phyloP scores from a whole-genome alignment of 1,140 invertebrate species.

The Nasonia giraulti region DNA sequence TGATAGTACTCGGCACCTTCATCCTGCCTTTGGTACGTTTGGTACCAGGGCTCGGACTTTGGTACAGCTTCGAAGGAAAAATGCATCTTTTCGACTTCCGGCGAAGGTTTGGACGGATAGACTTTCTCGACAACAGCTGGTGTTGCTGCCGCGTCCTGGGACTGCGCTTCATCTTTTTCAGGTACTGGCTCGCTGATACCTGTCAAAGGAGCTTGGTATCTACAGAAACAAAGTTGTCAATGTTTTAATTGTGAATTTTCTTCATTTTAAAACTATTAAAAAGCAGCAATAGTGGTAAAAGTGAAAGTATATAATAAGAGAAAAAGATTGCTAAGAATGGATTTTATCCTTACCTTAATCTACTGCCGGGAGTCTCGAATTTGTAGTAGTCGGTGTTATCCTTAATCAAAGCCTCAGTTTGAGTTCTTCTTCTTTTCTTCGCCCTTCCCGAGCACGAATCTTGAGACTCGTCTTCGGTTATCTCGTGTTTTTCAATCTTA shows the following conservation, averaged over 20 bases:
- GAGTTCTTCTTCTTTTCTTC: constrained; percentile 74
- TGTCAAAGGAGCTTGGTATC: constrained; percentile 66
- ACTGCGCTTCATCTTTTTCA: constrained; percentile 53
- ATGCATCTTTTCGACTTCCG: constrained; percentile 78
- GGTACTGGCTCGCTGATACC: constrained; percentile 59
- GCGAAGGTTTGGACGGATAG: constrained; percentile 74
- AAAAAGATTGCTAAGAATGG: neutral
- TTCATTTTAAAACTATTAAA: neutral
- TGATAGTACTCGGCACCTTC: constrained; percentile 77
- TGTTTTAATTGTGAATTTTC: neutral
- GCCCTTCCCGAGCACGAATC: constrained; percentile 56
- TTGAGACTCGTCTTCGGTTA: constrained; percentile 66
- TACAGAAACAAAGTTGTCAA: neutral
- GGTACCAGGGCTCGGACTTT: constrained; percentile 84
- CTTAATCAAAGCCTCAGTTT: constrained; percentile 77
- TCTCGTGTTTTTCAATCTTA: constrained; percentile 57
- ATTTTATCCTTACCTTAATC: constrained; percentile 66
- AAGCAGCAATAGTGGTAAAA: neutral
- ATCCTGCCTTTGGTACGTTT: constrained; percentile 85
- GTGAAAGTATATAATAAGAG: constrained; percentile 6
- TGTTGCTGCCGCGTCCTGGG: constrained; percentile 24
- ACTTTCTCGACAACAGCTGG: constrained; percentile 55
- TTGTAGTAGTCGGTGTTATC: constrained; percentile 80
- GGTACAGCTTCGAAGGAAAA: constrained; percentile 87
- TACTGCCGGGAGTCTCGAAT: constrained; percentile 77